Conservation (phyloP, 2,888 invertebrate species). For the Oegoconia quadripuncta region DNA sequence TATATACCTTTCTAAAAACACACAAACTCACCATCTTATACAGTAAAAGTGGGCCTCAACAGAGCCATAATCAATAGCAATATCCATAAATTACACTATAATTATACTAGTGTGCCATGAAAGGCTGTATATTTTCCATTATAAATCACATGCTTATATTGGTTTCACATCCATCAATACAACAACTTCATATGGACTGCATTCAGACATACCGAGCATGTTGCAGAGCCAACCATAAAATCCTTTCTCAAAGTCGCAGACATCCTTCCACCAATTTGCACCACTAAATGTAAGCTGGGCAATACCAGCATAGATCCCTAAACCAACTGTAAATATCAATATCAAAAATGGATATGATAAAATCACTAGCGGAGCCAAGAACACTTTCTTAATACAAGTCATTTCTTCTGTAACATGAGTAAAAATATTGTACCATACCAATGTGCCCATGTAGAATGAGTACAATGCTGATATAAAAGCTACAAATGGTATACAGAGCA, state of each 20-base stretch:
- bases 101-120: background rate
- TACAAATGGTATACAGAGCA: conserved; percentile 83
- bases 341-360: conserved; percentile 85
- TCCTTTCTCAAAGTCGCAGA: conserved; percentile 87
- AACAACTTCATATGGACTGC: conserved; percentile 87
- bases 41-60: no score
- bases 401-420: conserved; percentile 84
- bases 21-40: no score
- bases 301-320: conserved; percentile 83
- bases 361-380: conserved; percentile 83
- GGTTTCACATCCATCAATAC: conserved; percentile 80
- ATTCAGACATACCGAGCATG: conserved; percentile 82
- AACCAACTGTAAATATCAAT: conserved; percentile 80
- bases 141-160: conserved; percentile 14
- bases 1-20: no score
- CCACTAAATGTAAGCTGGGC: conserved; percentile 84
- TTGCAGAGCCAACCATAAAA: conserved; percentile 89
- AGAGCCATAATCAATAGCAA: no score
- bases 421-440: conserved; percentile 88
- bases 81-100: no score
- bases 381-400: conserved; percentile 79
- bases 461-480: conserved; percentile 81
- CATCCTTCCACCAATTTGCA: conserved; percentile 84
- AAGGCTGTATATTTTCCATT: background rate
- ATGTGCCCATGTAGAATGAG: conserved; percentile 86